A percentile compares a stretch with the other conserved stretches of the same genome.
These are phyloP conservation scores for Drosophila quinaria DNA, from an alignment of 2,888 invertebrate genomes.

Conservation along the genomic window DNA sequence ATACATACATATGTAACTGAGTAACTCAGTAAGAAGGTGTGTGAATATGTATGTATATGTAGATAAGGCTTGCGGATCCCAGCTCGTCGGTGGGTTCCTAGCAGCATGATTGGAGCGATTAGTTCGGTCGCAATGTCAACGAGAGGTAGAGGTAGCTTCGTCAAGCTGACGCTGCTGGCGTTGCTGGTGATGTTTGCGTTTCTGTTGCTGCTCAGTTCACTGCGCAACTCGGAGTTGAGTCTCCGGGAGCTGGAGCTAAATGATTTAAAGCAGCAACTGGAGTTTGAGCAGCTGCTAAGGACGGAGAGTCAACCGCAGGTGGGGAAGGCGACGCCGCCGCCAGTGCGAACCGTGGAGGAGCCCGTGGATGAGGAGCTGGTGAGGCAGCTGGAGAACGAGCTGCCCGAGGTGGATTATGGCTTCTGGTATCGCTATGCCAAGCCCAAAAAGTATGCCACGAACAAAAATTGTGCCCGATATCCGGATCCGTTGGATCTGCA, in stretches of 20 bases:
- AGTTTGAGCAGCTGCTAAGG: not conserved
- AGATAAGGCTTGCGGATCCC: conserved; percentile 37
- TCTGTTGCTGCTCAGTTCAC: conserved; percentile 45
- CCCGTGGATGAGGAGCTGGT: conserved; percentile 57
- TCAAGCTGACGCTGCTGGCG: conserved; percentile 47
- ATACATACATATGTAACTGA: not conserved
- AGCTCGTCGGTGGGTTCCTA: conserved; percentile 1
- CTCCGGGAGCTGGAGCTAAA: not conserved
- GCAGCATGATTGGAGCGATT: conserved; percentile 22
- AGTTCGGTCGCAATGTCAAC: conserved; percentile 56
- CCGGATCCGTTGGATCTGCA: conserved; percentile 94
- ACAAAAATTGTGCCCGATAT: conserved; percentile 90
- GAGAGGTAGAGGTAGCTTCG: conserved; percentile 51
- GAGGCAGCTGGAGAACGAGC: conserved; percentile 56
- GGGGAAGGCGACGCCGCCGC: conserved; percentile 4
- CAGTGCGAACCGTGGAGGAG: conserved; percentile 29
- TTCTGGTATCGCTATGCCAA: conserved; percentile 66
- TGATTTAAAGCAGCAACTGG: not conserved
- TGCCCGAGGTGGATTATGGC: conserved; percentile 66
- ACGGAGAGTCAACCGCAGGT: not conserved
- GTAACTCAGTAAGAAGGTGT: not conserved
- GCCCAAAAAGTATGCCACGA: conserved; percentile 46
- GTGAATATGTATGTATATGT: not conserved
- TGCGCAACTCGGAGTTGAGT: conserved; percentile 15
- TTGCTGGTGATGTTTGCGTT: conserved; percentile 36